Percentiles rank a stretch among this genome's conserved stretches.
Evolutionary conservation across 2,888 invertebrate species (phyloP).

Genomic region (Tiliacea aurago): DNA sequence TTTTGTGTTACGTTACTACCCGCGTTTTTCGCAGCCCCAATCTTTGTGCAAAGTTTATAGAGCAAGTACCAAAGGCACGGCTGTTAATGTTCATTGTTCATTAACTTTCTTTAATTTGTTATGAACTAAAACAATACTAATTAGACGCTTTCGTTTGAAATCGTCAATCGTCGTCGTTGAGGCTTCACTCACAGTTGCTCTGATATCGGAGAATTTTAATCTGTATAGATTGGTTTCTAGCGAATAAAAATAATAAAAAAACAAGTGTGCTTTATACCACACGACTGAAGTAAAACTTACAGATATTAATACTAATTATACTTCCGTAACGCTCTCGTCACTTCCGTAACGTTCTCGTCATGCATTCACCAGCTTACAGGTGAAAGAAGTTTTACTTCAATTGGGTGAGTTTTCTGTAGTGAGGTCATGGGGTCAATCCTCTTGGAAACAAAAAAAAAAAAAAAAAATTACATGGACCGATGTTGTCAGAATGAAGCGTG

Average conservation of each 20-base stretch:
- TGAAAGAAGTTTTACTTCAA: too few species aligned
- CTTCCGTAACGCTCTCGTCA: too few species aligned
- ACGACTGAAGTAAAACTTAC: too few species aligned
- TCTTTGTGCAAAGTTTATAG: constrained; percentile 33
- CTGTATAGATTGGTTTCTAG: constrained; percentile 40
- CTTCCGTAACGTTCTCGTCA: too few species aligned
- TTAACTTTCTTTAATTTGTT: constrained; percentile 72
- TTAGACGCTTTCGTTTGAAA: constrained; percentile 59
- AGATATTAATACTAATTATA: too few species aligned
- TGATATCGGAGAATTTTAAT: constrained; percentile 36
- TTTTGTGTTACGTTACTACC: too few species aligned
- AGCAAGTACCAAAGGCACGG: constrained; percentile 56
- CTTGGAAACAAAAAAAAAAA: constrained; percentile 8
- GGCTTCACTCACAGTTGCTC: constrained; percentile 33
- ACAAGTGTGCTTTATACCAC: too few species aligned
- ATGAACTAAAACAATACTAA: constrained; percentile 68
- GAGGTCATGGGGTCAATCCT: neutral
- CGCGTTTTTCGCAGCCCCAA: constrained; percentile 44
- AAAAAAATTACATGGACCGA: neutral
- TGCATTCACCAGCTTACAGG: too few species aligned
- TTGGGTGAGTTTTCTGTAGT: neutral
- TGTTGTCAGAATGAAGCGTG: neutral
- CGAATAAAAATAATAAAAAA: too few species aligned
- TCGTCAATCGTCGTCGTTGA: too few species aligned
- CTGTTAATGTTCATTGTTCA: constrained; percentile 72